phyloP scores from a whole-genome alignment of 2,797 vertebrate genomes.

The Chromobotia macracanthus region DNA sequence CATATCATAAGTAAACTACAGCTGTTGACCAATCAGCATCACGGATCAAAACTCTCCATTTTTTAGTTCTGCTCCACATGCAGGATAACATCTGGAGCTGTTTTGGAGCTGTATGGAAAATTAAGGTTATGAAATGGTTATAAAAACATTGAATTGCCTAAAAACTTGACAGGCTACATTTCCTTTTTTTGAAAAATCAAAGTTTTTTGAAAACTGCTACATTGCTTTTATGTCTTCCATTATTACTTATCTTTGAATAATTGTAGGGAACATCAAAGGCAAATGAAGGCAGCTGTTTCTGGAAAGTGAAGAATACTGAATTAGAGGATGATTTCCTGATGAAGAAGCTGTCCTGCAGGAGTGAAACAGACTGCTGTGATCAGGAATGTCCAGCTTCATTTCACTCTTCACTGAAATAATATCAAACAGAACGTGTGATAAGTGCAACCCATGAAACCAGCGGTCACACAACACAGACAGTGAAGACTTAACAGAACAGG shows the following conservation, averaged over 20 bases:
- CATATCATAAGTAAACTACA: no score
- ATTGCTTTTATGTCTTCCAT: slow-evolving; percentile 40
- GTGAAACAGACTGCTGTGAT: slow-evolving; percentile 73
- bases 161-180: neutral
- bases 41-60: neutral
- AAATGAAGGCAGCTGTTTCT: slow-evolving; percentile 68
- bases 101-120: neutral
- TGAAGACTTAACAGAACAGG: neutral
- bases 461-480: neutral
- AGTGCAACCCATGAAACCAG: neutral
- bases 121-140: neutral
- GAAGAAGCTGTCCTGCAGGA: slow-evolving; percentile 59
- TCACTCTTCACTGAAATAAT: no score
- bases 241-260: slow-evolving; percentile 43
- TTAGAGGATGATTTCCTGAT: slow-evolving; percentile 53
- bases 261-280: slow-evolving; percentile 50
- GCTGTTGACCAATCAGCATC: neutral
- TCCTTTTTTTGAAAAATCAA: no score
- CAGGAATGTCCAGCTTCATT: slow-evolving; percentile 64
- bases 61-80: neutral
- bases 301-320: slow-evolving; percentile 59
- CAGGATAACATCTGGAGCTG: neutral
- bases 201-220: neutral
- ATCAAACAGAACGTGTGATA: neutral
- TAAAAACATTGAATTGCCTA: no score